Conservation (phyloP, 2,888 invertebrate species). For the Drosophila sordidapex region DNA sequence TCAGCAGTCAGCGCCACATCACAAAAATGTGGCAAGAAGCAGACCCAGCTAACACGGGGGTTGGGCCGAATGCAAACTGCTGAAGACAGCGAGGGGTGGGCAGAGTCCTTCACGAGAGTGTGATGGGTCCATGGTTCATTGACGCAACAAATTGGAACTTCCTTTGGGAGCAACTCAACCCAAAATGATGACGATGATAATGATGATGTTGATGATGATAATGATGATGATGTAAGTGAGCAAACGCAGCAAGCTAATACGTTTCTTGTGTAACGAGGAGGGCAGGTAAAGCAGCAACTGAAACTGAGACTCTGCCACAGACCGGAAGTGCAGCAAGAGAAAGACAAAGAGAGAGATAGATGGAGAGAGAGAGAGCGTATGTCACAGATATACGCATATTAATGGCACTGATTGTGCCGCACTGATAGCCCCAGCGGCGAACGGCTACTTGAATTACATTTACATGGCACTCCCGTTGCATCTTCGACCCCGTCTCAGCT, state of each 20-base stretch:
- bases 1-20: conserved; percentile 72
- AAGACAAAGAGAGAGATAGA: background rate
- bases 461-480: conserved; percentile 31
- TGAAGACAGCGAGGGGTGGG: conserved; percentile 30
- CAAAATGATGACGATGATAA: conserved; percentile 24
- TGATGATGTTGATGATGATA: conserved; percentile 23
- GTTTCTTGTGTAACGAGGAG: conserved; percentile 35
- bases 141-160: conserved; percentile 82
- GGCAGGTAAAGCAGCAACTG: conserved; percentile 48
- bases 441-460: conserved; percentile 71
- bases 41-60: conserved; percentile 33
- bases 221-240: conserved; percentile 55
- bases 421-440: conserved; percentile 46
- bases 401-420: conserved; percentile 69
- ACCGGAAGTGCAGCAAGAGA: conserved; percentile 51
- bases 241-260: conserved; percentile 57
- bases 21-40: conserved; percentile 18
- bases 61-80: conserved; percentile 37
- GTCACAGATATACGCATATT: conserved; percentile 65
- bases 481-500: conserved; percentile 10
- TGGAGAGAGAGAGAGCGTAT: conserved; percentile 17
- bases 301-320: conserved; percentile 5
- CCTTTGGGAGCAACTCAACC: conserved; percentile 68
- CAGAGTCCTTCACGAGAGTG: conserved; percentile 51
- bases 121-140: conserved; percentile 79